Percentiles rank a stretch among this genome's conserved stretches.
These are phyloP conservation scores for Melanaphis sacchari DNA, from an alignment of 1,140 invertebrate species.

Conservation along the genomic window DNA sequence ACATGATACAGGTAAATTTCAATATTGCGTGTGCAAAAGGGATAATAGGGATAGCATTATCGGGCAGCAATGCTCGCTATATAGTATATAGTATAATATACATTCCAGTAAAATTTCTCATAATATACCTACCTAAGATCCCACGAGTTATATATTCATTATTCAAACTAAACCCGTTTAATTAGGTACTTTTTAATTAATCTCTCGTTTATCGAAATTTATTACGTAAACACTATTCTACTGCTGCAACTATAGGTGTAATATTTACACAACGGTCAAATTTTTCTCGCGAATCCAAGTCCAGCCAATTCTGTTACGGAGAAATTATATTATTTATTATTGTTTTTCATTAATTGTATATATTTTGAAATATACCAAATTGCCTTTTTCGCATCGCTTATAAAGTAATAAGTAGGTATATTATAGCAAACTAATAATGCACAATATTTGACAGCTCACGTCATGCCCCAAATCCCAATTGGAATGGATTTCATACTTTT, in stretches of 20 bases:
- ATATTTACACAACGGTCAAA: neutral
- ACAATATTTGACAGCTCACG: neutral
- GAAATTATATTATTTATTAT: neutral
- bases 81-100: no score
- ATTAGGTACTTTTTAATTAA: neutral
- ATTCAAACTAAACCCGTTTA: neutral
- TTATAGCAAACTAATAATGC: neutral
- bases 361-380: neutral
- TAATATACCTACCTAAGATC: neutral
- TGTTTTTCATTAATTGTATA: neutral
- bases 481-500: neutral
- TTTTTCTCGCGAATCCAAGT: neutral
- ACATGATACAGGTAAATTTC: slow-evolving; percentile 29
- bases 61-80: no score
- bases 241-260: neutral
- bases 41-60: neutral
- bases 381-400: neutral
- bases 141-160: neutral
- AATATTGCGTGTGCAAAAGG: slow-evolving; percentile 16
- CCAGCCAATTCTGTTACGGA: neutral
- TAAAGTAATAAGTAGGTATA: neutral
- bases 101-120: neutral
- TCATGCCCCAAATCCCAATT: neutral
- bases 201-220: neutral
- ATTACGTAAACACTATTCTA: neutral